Percentiles rank a stretch among this genome's conserved stretches.
Conservation (phyloP, 2,113 vertebrate species). For the Galbula dea region DNA sequence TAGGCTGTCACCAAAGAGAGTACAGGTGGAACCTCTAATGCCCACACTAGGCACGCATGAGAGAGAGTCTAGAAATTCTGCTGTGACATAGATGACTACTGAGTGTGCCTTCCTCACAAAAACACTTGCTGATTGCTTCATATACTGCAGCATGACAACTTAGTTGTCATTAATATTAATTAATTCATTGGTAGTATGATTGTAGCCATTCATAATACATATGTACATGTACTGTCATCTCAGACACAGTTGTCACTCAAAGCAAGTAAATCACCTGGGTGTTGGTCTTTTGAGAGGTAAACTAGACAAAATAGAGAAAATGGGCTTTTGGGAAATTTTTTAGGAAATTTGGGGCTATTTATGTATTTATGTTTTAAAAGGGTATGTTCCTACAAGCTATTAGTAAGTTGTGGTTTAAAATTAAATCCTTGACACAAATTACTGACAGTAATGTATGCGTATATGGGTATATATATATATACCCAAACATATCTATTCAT, state of each 20-base stretch:
- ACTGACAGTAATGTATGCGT: neutral
- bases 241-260: neutral
- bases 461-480: neutral
- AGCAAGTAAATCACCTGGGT: neutral
- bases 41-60: fast-evolving
- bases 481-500: too few species aligned
- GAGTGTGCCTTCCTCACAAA: neutral
- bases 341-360: too few species aligned
- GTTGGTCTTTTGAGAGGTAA: neutral
- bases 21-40: neutral
- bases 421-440: neutral
- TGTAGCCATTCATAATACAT: neutral
- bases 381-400: neutral
- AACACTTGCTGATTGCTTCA: neutral
- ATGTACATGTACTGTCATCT: neutral
- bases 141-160: neutral
- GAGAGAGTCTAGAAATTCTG: neutral
- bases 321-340: neutral
- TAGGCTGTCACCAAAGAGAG: neutral
- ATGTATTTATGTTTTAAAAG: neutral
- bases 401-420: neutral
- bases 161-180: neutral
- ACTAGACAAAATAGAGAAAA: neutral
- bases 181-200: neutral
- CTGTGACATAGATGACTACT: neutral